These are phyloP conservation scores for Sarcophaga carnaria DNA, from an alignment of 2,888 invertebrate species.

Conservation along the genomic window DNA sequence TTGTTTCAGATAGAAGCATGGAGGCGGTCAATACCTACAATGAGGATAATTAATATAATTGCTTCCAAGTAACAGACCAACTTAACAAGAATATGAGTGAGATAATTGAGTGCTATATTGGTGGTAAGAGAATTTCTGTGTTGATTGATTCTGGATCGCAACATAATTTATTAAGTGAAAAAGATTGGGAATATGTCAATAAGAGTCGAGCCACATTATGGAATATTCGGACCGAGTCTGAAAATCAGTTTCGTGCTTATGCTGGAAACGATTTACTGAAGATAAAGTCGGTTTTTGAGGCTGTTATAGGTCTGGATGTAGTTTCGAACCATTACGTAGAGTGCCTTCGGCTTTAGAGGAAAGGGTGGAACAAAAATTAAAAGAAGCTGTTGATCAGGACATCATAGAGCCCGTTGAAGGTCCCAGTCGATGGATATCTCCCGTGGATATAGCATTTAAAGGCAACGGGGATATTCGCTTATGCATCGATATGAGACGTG, in stretches of 20 bases:
- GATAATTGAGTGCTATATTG: no score
- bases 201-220: no score
- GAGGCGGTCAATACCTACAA: background rate
- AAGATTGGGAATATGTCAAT: no score
- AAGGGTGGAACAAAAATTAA: constrained; percentile 53
- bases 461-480: background rate
- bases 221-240: no score
- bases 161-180: no score
- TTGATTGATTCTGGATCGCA: no score
- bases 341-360: constrained; percentile 18
- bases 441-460: constrained; percentile 8
- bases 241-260: no score
- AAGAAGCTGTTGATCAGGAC: constrained; percentile 71
- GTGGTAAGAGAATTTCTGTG: no score
- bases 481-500: constrained; percentile 32
- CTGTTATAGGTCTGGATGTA: background rate
- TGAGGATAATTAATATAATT: background rate
- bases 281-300: no score
- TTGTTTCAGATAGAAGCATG: background rate
- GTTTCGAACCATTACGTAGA: constrained; percentile 14
- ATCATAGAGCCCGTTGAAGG: constrained; percentile 75
- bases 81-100: no score
- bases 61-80: no score
- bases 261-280: no score
- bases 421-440: constrained; percentile 32